Conservation (phyloP, 2,113 vertebrate species). For the Suncus etruscus region DNA sequence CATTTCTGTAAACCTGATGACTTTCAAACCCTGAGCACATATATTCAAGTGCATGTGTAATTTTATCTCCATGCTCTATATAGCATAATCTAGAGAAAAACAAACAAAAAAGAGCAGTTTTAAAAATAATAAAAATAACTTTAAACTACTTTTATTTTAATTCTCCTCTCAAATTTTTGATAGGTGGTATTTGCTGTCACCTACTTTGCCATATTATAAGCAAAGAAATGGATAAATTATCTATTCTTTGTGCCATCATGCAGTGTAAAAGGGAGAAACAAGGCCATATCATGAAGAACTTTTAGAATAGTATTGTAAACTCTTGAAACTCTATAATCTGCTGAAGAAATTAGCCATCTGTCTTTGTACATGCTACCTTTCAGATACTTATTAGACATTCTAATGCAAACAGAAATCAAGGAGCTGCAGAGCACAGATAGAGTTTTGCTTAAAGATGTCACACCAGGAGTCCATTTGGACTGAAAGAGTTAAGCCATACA, state of each 20-base stretch:
- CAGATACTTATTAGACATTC: not conserved
- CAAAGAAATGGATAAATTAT: not conserved
- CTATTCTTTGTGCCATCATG: accelerated
- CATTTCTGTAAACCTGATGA: not conserved
- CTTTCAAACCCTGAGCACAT: not conserved
- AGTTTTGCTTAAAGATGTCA: too few relatives aligned
- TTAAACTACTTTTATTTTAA: not conserved
- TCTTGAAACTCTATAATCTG: not conserved
- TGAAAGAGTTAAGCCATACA: not conserved
- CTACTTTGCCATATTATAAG: constrained; percentile 10
- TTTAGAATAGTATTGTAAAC: not conserved
- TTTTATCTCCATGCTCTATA: not conserved
- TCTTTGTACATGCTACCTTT: not conserved
- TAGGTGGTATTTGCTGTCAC: constrained; percentile 6
- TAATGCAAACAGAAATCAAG: not conserved
- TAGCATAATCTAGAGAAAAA: not conserved
- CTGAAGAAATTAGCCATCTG: not conserved
- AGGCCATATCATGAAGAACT: not conserved
- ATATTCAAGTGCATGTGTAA: not conserved
- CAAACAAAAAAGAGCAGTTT: not conserved
- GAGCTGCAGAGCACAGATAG: not conserved
- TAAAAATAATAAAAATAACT: constrained; percentile 22
- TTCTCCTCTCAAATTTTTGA: not conserved
- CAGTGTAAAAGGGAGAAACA: not conserved
- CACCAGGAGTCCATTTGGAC: not conserved